These are phyloP conservation scores for Musca vetustissima DNA, from an alignment of 1,140 invertebrate species.

Conservation along the genomic window DNA sequence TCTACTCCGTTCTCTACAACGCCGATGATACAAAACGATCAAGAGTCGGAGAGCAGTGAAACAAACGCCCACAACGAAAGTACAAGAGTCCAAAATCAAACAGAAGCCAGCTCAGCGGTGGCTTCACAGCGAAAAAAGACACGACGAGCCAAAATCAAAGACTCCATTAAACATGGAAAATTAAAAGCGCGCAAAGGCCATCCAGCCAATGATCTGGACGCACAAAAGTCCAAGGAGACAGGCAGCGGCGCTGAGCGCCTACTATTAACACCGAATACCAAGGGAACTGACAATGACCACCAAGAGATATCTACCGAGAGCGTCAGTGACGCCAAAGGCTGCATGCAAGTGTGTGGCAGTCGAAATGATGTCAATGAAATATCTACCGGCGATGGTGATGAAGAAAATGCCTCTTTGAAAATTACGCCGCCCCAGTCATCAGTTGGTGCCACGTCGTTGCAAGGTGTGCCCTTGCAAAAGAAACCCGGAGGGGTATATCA, in stretches of 20 bases:
- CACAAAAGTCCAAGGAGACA: background rate
- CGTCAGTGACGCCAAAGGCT: constrained; percentile 45
- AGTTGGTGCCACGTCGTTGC: constrained; percentile 30
- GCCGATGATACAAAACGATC: constrained; percentile 52
- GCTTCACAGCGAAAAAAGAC: constrained; percentile 56
- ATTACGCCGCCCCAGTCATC: constrained; percentile 47
- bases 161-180: constrained; percentile 53
- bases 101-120: constrained; percentile 32
- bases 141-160: constrained; percentile 53
- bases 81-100: background rate
- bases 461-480: constrained; percentile 38
- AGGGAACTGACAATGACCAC: constrained; percentile 30
- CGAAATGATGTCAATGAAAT: constrained; percentile 28
- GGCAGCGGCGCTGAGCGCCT: constrained; percentile 28
- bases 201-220: background rate
- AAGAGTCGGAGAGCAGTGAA: constrained; percentile 79
- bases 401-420: constrained; percentile 44
- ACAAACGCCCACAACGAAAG: constrained; percentile 67
- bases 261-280: constrained; percentile 32
- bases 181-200: constrained; percentile 39
- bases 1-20: constrained; percentile 52
- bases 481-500: constrained; percentile 69
- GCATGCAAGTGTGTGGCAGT: constrained; percentile 42
- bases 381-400: background rate
- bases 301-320: constrained; percentile 47